A percentile compares a stretch with the other conserved stretches of the same genome.
phyloP scores from a whole-genome alignment of 1,140 invertebrate genomes.

The Apocrypta bakeri region DNA sequence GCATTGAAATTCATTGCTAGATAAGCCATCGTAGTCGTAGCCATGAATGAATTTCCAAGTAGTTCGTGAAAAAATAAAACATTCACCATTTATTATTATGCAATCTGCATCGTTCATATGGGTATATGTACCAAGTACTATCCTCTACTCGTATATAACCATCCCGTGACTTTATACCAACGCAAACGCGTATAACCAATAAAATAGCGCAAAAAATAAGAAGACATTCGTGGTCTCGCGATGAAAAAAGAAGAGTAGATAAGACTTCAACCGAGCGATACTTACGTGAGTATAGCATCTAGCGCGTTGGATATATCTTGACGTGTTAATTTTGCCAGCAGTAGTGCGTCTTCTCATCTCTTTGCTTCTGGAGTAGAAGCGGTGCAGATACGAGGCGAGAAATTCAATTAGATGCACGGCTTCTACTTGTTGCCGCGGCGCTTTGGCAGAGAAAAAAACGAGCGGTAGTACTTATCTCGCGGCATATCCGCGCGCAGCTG shows the following conservation, averaged over 20 bases:
- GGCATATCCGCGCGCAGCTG: background rate
- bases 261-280: background rate
- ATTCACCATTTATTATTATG: background rate
- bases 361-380: background rate
- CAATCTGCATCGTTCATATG: background rate
- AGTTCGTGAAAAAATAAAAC: background rate
- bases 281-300: background rate
- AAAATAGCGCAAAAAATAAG: background rate
- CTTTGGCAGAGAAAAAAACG: background rate
- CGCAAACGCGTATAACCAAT: background rate
- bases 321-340: constrained; percentile 18
- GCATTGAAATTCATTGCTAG: background rate
- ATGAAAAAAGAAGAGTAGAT: background rate
- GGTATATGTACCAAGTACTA: too few relatives aligned
- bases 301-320: constrained; percentile 5
- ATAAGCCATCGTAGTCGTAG: background rate
- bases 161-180: background rate
- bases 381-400: background rate
- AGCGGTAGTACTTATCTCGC: background rate
- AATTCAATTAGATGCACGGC: constrained; percentile 33
- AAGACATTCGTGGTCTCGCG: background rate
- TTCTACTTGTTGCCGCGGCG: constrained; percentile 16
- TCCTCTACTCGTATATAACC: background rate
- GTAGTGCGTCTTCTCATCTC: background rate
- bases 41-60: background rate